Conservation (phyloP, 2,113 vertebrate genomes). For the Anolis sagrei region DNA sequence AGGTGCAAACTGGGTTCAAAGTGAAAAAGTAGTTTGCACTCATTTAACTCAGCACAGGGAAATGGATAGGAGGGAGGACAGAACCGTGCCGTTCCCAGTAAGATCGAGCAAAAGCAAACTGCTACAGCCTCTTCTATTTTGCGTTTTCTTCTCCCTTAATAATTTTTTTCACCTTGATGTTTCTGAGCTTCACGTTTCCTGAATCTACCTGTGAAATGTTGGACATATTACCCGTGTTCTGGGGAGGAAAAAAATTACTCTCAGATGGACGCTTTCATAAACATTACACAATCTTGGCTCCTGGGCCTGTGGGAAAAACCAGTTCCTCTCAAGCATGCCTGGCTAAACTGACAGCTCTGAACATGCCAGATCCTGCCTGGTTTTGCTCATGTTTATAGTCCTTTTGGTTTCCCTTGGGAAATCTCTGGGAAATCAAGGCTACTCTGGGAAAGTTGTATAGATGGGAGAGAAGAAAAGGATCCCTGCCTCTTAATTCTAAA, state of each 20-base stretch:
- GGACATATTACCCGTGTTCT: neutral
- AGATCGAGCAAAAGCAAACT: too few relatives aligned
- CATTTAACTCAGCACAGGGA: too few relatives aligned
- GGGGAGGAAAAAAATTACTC: neutral
- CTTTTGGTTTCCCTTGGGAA: conserved; percentile 29
- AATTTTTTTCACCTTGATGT: too few relatives aligned
- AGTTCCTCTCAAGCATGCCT: neutral
- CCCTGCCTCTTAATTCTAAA: neutral
- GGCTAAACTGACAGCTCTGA: neutral
- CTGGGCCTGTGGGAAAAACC: conserved; percentile 18
- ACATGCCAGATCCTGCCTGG: conserved; percentile 6
- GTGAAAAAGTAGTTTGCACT: too few relatives aligned
- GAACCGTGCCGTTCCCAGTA: too few relatives aligned
- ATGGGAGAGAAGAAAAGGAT: neutral
- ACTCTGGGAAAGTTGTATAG: neutral
- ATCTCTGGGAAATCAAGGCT: neutral
- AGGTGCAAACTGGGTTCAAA: too few relatives aligned
- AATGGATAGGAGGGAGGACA: too few relatives aligned
- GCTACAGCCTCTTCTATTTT: too few relatives aligned
- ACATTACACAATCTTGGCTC: neutral
- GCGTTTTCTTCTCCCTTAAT: too few relatives aligned
- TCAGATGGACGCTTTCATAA: neutral
- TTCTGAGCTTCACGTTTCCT: too few relatives aligned
- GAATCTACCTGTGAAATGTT: too few relatives aligned
- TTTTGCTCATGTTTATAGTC: neutral